phyloP scores from a whole-genome alignment of 2,113 vertebrate genomes.

The Paradisaea rubra region DNA sequence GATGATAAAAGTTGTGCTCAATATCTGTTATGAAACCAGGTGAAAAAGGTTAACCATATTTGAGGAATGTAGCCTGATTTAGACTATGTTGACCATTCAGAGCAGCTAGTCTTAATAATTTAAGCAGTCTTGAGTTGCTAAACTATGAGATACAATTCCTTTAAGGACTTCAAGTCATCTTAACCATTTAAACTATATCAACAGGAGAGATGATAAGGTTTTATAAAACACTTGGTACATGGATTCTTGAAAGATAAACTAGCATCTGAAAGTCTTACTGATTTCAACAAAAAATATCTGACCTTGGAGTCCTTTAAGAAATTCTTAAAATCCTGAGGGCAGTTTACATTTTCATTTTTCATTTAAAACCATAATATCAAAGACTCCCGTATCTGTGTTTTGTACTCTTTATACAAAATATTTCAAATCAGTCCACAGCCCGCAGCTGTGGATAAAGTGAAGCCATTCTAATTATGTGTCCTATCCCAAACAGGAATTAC shows the following conservation, averaged over 20 bases:
- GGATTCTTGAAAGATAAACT: not conserved
- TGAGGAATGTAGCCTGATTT: not conserved
- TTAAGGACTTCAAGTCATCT: not conserved
- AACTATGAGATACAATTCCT: not conserved
- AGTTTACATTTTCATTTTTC: not conserved
- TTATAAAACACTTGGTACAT: not conserved
- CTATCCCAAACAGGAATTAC: not conserved
- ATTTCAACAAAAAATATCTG: not conserved
- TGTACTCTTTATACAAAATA: not conserved
- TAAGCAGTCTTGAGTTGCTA: not conserved
- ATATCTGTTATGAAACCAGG: not conserved
- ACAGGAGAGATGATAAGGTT: not conserved
- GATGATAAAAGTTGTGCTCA: not conserved
- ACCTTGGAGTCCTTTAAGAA: not conserved
- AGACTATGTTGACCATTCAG: not conserved
- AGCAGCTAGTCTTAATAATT: not conserved
- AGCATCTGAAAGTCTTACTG: not conserved
- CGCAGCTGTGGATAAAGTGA: not conserved
- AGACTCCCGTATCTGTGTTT: not conserved
- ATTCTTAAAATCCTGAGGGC: not conserved
- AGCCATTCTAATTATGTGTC: accelerated
- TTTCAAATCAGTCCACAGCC: not conserved
- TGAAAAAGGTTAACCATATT: not conserved
- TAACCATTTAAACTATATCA: not conserved
- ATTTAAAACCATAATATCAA: not conserved